Conservation (phyloP, 2,888 invertebrate genomes). For the Sepiola atlantica region DNA sequence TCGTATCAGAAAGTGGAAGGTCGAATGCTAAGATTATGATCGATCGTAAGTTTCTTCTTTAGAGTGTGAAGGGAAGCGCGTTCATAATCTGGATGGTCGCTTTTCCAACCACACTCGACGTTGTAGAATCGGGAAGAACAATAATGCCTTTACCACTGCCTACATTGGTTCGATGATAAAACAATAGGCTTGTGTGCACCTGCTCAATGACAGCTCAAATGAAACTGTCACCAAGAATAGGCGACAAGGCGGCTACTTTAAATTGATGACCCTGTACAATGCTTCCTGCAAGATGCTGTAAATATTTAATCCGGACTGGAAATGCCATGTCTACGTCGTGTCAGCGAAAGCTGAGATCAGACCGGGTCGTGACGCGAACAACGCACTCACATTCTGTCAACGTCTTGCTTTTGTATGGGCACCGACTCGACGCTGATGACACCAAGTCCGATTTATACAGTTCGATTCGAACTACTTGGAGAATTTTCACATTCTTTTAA, state of each 20-base stretch:
- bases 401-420: background rate
- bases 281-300: constrained; percentile 45
- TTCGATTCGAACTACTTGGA: background rate
- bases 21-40: background rate
- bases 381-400: background rate
- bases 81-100: background rate
- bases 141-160: constrained; percentile 13
- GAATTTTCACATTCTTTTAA: background rate
- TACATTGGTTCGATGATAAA: constrained; percentile 37
- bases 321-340: constrained; percentile 46
- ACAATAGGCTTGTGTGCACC: constrained; percentile 45
- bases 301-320: constrained; percentile 48
- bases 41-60: background rate
- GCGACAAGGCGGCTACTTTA: constrained; percentile 44
- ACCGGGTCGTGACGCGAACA: constrained; percentile 32
- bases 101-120: background rate
- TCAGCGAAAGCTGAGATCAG: constrained; percentile 33
- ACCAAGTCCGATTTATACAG: background rate
- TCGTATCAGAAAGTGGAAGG: background rate
- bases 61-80: background rate
- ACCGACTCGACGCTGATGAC: background rate
- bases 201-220: constrained; percentile 45
- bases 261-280: constrained; percentile 42
- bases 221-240: constrained; percentile 39
- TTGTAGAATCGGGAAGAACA: background rate